Evolutionary conservation across 2,797 vertebrate species (phyloP).

Genomic region (Crenuchus spilurus): DNA sequence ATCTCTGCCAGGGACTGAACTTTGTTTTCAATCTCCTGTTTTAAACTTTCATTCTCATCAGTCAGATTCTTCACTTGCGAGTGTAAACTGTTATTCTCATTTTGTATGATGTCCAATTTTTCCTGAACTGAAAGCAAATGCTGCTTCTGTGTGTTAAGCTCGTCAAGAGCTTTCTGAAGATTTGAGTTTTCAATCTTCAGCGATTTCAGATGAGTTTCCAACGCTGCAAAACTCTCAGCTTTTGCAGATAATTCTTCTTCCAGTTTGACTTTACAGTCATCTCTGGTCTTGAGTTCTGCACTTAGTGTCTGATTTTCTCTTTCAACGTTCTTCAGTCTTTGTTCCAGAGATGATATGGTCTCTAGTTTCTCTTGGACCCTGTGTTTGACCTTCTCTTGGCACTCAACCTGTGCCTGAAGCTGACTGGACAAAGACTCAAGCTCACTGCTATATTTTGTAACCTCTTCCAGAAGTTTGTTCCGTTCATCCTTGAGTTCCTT

Average conservation of each 20-base stretch:
- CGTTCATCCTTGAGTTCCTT: constrained; percentile 81
- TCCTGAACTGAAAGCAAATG: constrained; percentile 64
- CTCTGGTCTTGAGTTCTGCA: constrained; percentile 68
- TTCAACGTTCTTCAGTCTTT: constrained; percentile 66
- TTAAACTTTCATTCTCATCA: constrained; percentile 72
- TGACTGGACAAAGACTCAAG: constrained; percentile 70
- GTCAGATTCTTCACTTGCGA: constrained; percentile 68
- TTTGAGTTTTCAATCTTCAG: constrained; percentile 69
- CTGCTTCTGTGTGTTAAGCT: constrained; percentile 69
- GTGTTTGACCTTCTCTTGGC: constrained; percentile 63
- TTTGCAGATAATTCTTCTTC: constrained; percentile 73
- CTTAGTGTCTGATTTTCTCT: constrained; percentile 70
- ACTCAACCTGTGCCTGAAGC: constrained; percentile 68
- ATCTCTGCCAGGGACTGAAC: constrained; percentile 63
- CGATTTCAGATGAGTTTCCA: constrained; percentile 67
- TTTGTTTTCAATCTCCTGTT: constrained; percentile 65
- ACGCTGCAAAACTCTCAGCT: constrained; percentile 70
- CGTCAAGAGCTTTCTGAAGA: constrained; percentile 65
- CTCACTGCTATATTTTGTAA: constrained; percentile 72
- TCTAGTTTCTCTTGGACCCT: constrained; percentile 73
- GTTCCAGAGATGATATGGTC: constrained; percentile 73
- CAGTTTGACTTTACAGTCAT: constrained; percentile 71
- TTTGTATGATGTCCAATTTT: constrained; percentile 51
- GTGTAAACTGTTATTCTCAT: constrained; percentile 63
- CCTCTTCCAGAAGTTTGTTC: constrained; percentile 78